Evolutionary conservation across 2,888 invertebrate genomes (phyloP), one percentile per base, ranked within the genome.

Genomic region (Orthosia cruda): DNA sequence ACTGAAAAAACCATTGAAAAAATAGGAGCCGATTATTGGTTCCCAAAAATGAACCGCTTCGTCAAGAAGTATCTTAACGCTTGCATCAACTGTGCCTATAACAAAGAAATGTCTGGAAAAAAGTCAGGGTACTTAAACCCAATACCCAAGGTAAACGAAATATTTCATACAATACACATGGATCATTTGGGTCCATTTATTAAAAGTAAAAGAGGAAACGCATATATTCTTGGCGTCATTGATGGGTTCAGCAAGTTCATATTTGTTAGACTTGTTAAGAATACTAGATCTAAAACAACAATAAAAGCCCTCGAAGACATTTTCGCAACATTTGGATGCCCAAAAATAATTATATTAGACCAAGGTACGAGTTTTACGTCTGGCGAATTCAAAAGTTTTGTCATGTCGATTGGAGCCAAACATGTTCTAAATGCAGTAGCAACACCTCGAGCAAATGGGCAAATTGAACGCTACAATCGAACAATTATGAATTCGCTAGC

Each of bases 381-480:
- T 13, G 4, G 32, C 4, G 66, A 26, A 15, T 68, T 62, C 5
- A 58, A 57, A 20, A 49, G 18, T n/a, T 66, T 52, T 50, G 40
- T 66, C 5, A 18, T 18, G 1, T 32, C 58, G 12, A 72, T 57
- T 32, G 65, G 65, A 45, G 18, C 32, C 16, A 72, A 65, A 65
- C 54, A 71, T 45, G 40, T 72, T 4, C 50, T 50, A 20, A 52
- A 52, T 15, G 3, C n/a, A 3, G n/a, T 52, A n/a, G 52, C n/a
- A 52, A 52, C 49, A 16, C 49, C 49, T 16, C 49, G 49, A 4
- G 49, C 49, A 16, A 49, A 49, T 49, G 49, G 49, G 9, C 70
- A 71, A 26, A 55, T 71, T 58, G 69, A 74, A 52, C 32, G 69
- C 12, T 74, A 74, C n/a, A 74, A 74, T 58, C 50, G 69, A 47